phyloP scores from a whole-genome alignment of 2,888 invertebrate species.

The Drosophila pegasa region DNA sequence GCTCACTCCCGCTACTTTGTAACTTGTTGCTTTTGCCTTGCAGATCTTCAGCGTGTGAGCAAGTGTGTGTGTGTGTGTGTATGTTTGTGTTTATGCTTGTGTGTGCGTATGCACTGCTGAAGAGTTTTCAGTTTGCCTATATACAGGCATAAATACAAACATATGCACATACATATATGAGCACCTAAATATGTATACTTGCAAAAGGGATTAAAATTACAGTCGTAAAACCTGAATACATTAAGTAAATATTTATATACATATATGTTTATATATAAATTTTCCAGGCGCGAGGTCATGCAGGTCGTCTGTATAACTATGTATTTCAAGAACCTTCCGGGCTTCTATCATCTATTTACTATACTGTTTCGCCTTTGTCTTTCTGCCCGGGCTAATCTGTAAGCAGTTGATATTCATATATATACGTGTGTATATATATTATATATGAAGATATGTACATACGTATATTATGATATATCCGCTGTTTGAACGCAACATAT shows the following conservation, averaged over 20 bases:
- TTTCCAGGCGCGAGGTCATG: background rate
- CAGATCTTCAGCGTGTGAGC: conserved; percentile 31
- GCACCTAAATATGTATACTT: background rate
- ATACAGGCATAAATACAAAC: background rate
- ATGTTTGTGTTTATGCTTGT: background rate
- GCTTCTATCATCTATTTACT: background rate
- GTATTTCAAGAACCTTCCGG: conserved; percentile 9
- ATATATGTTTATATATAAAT: background rate
- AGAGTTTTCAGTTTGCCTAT: conserved; percentile 5
- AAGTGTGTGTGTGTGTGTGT: background rate
- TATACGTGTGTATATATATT: background rate
- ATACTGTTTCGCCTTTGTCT: background rate
- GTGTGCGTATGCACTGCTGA: background rate
- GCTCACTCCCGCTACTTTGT: conserved; percentile 26
- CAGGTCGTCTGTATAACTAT: background rate
- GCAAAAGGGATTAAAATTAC: conserved; percentile 1
- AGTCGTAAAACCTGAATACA: background rate
- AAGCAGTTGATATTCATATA: background rate
- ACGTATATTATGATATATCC: no score
- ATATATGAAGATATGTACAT: background rate
- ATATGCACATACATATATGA: background rate
- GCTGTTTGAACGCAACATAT: background rate
- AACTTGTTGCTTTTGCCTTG: conserved; percentile 59
- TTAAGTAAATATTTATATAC: background rate
- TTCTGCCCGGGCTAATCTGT: background rate